Conservation (phyloP, 2,797 vertebrate species). For the Margarornis squamiger region DNA sequence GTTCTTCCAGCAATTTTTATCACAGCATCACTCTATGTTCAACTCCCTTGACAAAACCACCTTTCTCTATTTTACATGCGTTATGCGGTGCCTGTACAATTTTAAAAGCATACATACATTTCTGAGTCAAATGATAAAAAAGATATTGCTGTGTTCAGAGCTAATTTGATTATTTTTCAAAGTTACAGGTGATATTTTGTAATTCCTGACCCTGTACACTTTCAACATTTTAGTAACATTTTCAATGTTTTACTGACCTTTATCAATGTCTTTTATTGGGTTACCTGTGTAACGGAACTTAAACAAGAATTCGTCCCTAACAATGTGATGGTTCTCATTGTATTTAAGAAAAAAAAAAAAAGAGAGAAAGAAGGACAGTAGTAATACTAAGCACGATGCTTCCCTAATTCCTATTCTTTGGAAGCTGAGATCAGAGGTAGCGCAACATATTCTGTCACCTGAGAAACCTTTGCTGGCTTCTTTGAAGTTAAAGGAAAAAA, state of each 20-base stretch:
- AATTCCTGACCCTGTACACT: neutral
- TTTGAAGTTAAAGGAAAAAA: neutral
- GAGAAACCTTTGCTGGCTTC: neutral
- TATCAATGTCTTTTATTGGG: neutral
- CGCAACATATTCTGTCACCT: neutral
- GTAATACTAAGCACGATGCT: neutral
- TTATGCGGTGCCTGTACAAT: neutral
- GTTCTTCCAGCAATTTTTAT: neutral
- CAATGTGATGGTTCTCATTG: neutral
- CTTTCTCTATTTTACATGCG: neutral
- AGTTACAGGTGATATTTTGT: neutral
- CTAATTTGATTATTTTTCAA: neutral
- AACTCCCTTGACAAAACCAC: constrained; percentile 4
- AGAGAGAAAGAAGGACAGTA: neutral
- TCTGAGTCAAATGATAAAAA: neutral
- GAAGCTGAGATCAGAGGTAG: neutral
- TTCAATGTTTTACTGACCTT: neutral
- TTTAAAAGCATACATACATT: neutral
- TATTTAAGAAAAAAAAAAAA: neutral
- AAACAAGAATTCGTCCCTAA: neutral
- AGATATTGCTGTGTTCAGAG: neutral
- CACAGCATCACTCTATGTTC: neutral
- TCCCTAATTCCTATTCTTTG: neutral
- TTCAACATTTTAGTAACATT: neutral
- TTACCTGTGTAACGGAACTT: neutral